Evolutionary conservation across 2,797 vertebrate genomes (phyloP), one percentile per base, ranked within the genome.

Genomic region (Gouania willdenowi): DNA sequence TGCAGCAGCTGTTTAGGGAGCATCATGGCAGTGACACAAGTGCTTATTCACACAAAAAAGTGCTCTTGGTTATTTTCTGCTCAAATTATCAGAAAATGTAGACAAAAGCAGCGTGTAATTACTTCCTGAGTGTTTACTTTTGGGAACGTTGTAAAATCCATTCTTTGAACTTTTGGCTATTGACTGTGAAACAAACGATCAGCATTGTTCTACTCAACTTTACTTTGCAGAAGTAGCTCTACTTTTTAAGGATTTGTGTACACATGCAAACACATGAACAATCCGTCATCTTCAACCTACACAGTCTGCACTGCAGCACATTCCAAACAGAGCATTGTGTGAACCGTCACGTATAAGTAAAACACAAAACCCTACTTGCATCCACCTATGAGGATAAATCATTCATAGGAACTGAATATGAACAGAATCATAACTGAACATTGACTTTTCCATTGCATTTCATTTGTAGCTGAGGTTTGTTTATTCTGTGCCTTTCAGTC

Each of bases 91-190:
- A 9, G 2, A 63, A 49, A 52, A 65, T 49, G 26, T 18, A 45
- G 12, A 18, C 15, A 12, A 5, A 37, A 58, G 38, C 25, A 34
- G 30, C 5, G 41, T 11, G 16, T 37, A 43, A 52, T 52, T 32
- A 26, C 11, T 51, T 53, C 6, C 41, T 18, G 41, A 27, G 33
- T n/a, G n/a, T n/a, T 49, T 47, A 54, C 41, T 66, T 62, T 69
- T 13, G 55, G 38, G 34, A 54, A 53, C 31, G 52, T 35, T 53
- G 57, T 56, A 56, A 71, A 65, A 65, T 60, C 46, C 45, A 60
- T 58, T 60, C 50, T 35, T 25, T 31, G 51, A 69, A 79, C 64
- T 71, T n/a, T n/a, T n/a, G 65, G 66, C 70, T 52, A 49, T 59
- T 41, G 50, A 61, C 56, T 51, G 35, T 42, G 29, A 78, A 66